Conservation (phyloP, 2,888 invertebrate genomes). For the Luffia ferchaultella region DNA sequence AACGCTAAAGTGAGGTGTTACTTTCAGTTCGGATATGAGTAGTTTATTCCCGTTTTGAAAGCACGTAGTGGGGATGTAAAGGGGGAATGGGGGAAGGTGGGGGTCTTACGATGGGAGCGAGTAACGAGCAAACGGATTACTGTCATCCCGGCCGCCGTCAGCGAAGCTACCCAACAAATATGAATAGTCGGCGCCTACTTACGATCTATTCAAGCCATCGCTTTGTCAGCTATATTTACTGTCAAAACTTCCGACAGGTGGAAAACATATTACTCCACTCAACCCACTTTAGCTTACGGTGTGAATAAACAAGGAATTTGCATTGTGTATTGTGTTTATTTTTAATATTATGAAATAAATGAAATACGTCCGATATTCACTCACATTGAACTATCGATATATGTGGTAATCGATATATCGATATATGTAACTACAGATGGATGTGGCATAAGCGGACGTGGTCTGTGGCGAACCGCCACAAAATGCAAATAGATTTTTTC, state of each 20-base stretch:
- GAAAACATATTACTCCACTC: conserved; percentile 16
- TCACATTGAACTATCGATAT: too few relatives aligned
- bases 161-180: conserved; percentile 8
- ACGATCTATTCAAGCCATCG: conserved; percentile 11
- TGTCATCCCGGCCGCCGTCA: conserved; percentile 2
- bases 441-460: too few relatives aligned
- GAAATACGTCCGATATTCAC: too few relatives aligned
- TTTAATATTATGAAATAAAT: too few relatives aligned
- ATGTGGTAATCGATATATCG: too few relatives aligned
- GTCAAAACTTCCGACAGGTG: conserved; percentile 20
- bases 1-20: conserved; percentile 3
- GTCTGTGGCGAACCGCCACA: too few relatives aligned
- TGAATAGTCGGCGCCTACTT: conserved; percentile 15
- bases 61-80: not conserved
- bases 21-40: conserved; percentile 3
- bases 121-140: conserved; percentile 7
- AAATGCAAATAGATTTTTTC: too few relatives aligned
- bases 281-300: not conserved
- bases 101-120: not conserved
- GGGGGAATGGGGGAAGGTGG: not conserved
- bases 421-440: too few relatives aligned
- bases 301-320: not conserved
- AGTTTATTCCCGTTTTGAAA: not conserved
- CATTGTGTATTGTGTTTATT: too few relatives aligned
- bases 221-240: conserved; percentile 7